Evolutionary conservation across 2,888 invertebrate species (phyloP).

Genomic region (Oithona nana): DNA sequence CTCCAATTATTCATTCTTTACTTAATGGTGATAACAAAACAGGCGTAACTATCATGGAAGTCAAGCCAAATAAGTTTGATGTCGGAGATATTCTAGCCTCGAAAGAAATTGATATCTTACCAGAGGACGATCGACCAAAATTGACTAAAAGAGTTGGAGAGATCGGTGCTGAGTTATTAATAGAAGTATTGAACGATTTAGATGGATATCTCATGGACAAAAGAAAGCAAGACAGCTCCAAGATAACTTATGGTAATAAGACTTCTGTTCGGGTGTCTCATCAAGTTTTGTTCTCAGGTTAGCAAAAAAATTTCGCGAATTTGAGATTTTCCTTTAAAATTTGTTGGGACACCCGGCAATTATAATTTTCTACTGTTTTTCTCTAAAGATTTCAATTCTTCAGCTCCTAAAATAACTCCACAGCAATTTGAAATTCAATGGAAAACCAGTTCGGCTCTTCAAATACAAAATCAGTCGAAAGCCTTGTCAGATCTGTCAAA

Average conservation of each 20-base stretch:
- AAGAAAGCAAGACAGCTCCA: too few species aligned
- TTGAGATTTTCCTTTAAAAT: not conserved
- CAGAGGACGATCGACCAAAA: too few species aligned
- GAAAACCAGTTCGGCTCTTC: slow-evolving; percentile 39
- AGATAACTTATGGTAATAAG: too few species aligned
- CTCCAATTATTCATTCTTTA: slow-evolving; percentile 31
- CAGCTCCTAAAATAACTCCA: slow-evolving; percentile 1
- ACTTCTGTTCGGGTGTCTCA: too few species aligned
- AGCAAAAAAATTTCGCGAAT: too few species aligned
- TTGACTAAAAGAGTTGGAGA: too few species aligned
- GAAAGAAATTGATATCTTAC: too few species aligned
- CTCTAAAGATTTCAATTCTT: not conserved
- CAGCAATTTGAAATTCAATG: slow-evolving; percentile 37
- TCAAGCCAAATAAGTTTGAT: slow-evolving; percentile 42
- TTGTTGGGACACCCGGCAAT: not conserved
- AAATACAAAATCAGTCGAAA: slow-evolving; percentile 50
- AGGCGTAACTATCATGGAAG: slow-evolving; percentile 30
- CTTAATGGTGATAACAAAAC: slow-evolving; percentile 28
- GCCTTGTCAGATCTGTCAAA: slow-evolving; percentile 33
- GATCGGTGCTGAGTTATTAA: too few species aligned
- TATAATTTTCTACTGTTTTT: not conserved
- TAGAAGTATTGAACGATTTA: too few species aligned
- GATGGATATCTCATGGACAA: too few species aligned
- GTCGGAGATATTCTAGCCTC: slow-evolving; percentile 39
- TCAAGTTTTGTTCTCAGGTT: too few species aligned